phyloP scores from a whole-genome alignment of 2,113 vertebrate species.

The Forbesichthys agassizii region DNA sequence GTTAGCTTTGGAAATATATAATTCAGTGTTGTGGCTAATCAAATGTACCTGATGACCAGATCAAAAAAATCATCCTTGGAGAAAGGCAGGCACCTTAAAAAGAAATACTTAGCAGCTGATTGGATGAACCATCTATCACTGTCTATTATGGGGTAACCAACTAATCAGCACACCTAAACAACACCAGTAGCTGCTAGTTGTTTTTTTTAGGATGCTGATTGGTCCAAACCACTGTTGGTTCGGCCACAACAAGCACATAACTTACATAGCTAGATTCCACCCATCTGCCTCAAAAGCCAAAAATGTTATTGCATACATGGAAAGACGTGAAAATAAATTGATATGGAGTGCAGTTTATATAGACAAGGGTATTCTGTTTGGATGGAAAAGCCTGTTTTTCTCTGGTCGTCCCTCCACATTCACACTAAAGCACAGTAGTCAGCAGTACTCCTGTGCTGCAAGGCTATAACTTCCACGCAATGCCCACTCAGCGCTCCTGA shows the following conservation, averaged over 20 bases:
- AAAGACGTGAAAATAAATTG: too few species aligned
- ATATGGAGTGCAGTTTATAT: too few species aligned
- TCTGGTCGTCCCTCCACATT: neutral
- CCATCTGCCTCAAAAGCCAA: too few species aligned
- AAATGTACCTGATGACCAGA: neutral
- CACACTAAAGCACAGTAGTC: constrained; percentile 7
- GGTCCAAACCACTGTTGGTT: too few species aligned
- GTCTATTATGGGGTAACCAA: too few species aligned
- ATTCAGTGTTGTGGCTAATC: neutral
- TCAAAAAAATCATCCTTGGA: too few species aligned
- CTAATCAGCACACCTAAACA: too few species aligned
- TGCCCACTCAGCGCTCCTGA: constrained; percentile 39
- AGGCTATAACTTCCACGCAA: constrained; percentile 27
- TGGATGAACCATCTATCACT: neutral
- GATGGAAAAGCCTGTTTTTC: neutral
- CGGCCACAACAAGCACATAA: too few species aligned
- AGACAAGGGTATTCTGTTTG: neutral
- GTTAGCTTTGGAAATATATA: neutral
- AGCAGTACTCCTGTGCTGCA: constrained; percentile 36
- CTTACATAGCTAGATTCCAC: too few species aligned
- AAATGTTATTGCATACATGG: too few species aligned
- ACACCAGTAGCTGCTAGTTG: too few species aligned
- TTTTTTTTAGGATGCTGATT: too few species aligned
- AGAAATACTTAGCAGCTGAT: neutral
- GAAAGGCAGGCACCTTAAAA: neutral